These are phyloP conservation scores for Psylliodes chrysocephalus DNA, from an alignment of 2,888 invertebrate genomes.

Conservation along the genomic window DNA sequence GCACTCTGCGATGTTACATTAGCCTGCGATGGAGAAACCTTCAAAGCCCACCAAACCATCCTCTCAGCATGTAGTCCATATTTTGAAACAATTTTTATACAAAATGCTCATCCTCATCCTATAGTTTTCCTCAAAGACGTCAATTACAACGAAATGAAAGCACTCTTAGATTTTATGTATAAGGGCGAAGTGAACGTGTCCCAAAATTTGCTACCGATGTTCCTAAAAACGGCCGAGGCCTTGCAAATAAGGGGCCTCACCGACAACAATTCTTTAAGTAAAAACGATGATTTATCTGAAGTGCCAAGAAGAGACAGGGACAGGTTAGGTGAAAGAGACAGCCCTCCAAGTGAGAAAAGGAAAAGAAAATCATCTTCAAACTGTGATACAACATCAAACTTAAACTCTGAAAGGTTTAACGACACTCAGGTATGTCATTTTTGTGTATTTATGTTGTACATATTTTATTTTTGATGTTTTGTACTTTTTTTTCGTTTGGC, in stretches of 20 bases:
- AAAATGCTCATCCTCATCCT: conserved; percentile 89
- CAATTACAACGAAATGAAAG: conserved; percentile 88
- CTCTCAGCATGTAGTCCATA: conserved; percentile 94
- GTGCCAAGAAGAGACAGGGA: conserved; percentile 58
- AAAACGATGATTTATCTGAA: conserved; percentile 56
- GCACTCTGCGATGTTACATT: conserved; percentile 92
- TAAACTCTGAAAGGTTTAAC: conserved; percentile 73
- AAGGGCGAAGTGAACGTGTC: conserved; percentile 85
- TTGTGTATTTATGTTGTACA: no score
- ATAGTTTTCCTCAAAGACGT: conserved; percentile 95
- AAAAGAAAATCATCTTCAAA: conserved; percentile 75
- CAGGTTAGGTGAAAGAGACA: conserved; percentile 57
- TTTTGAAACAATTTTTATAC: conserved; percentile 91
- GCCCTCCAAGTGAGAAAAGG: conserved; percentile 68
- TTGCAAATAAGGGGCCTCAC: conserved; percentile 90
- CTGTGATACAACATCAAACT: conserved; percentile 73
- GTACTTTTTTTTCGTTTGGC: no score
- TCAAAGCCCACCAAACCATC: conserved; percentile 93
- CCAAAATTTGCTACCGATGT: conserved; percentile 89
- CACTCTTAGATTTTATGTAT: conserved; percentile 92
- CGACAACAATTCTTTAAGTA: conserved; percentile 78
- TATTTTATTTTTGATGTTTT: no score
- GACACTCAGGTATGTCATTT: conserved; percentile 75
- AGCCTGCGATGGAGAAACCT: conserved; percentile 90
- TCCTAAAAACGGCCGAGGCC: conserved; percentile 91